These are phyloP conservation scores for Perodicticus potto DNA, from an alignment of 2,797 vertebrate species.

Conservation along the genomic window DNA sequence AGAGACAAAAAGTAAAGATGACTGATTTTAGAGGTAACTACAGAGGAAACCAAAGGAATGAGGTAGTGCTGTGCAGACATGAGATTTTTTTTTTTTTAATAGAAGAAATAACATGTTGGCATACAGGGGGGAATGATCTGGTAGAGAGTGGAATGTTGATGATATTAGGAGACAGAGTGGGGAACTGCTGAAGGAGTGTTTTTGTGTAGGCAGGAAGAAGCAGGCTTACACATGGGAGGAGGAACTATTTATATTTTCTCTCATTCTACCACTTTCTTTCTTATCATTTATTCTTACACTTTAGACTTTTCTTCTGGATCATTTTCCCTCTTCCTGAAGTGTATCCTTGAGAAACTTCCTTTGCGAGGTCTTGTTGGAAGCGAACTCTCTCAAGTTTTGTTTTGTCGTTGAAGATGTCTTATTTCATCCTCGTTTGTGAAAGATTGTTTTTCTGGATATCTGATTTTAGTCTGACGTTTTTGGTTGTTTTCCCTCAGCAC, in stretches of 20 bases:
- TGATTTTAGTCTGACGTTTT: neutral
- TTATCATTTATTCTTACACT: too few relatives aligned
- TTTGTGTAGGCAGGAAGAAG: too few relatives aligned
- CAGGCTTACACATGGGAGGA: too few relatives aligned
- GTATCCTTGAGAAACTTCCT: neutral
- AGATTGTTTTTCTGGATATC: neutral
- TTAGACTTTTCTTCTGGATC: neutral
- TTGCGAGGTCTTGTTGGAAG: neutral
- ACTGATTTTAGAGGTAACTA: neutral
- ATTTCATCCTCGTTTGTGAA: constrained; percentile 24
- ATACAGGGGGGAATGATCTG: neutral
- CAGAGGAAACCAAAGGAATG: neutral
- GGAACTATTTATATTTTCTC: neutral
- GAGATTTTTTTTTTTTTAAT: neutral
- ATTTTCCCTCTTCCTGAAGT: neutral
- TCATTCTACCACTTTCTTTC: neutral
- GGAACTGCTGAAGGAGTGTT: neutral
- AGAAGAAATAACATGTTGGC: neutral
- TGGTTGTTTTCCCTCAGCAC: neutral
- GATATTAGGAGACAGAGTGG: neutral
- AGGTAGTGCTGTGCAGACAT: neutral
- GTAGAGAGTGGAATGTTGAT: neutral
- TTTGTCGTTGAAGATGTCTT: constrained; percentile 52
- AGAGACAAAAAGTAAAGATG: neutral
- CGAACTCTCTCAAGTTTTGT: neutral